Base-by-base conservation (phyloP, 2,888 invertebrate species). In the Acrobasis consociella region DNA sequence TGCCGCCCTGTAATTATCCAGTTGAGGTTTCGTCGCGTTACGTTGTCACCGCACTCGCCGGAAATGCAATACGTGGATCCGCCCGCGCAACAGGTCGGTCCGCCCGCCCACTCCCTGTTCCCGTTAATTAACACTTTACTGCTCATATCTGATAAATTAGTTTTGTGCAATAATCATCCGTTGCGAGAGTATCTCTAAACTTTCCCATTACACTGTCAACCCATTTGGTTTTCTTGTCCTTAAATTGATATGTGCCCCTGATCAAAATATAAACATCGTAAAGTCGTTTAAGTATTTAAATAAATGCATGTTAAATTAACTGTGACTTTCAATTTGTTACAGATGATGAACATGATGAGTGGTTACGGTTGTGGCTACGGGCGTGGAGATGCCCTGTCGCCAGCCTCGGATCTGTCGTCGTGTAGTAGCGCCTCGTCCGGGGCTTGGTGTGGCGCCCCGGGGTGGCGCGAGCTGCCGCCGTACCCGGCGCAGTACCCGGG, bases 1-100 rank as follows among this genome's bases (percentile, higher is more conserved):
- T 73, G 84, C 91, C 92, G 91, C 91, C 91, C 92, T 91, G 89
- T 92, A 91, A 93, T 93, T 92, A 92, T 89, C 84, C 85, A 87
- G 87, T 89, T 89, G 87, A 81, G 83, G 84, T 82, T 86, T 83
- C 75, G 82, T 86, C 82, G 82, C 82, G 78, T 82, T 79, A 79
- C 84, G 87, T 86, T 89, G 90, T 91, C 90, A 88, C 87, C 88
- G 80, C 81, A 72, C 77, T 80, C 82, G 71, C 88, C 88, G 89
- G 90, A 90, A 83, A 91, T 91, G 91, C 91, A 91, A 83, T 92
- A 91, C 89, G 86, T 87, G 82, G 91, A 91, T 80, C 87, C 91
- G 87, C 91, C 91, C 83, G 88, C 90, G 78, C 89, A 89, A 87
- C 89, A 90, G 91, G 89, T 91, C 81, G 80, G 89, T 89, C 85